Percentiles rank a stretch among this genome's conserved stretches.
These are phyloP conservation scores for Anoncus sp. DNA, from an alignment of 2,888 invertebrate genomes.

Conservation along the genomic window DNA sequence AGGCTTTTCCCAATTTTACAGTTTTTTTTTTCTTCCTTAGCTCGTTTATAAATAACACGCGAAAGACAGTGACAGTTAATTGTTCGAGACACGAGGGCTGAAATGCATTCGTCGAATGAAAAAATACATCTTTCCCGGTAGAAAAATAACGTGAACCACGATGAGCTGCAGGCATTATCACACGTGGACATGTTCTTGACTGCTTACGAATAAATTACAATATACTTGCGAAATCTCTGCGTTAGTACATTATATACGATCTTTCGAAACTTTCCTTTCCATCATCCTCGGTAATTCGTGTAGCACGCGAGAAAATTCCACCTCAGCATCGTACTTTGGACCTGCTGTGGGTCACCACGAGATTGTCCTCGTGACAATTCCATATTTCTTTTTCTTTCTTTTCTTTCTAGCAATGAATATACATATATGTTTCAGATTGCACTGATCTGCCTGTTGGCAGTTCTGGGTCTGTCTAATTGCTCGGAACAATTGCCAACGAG, in stretches of 20 bases:
- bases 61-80: no score
- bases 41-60: no score
- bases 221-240: constrained; percentile 15
- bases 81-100: no score
- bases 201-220: constrained; percentile 23
- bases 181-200: neutral
- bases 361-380: neutral
- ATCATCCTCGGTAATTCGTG: neutral
- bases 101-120: no score
- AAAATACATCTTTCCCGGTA: neutral
- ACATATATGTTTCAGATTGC: constrained; percentile 74
- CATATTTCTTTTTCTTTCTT: constrained; percentile 53
- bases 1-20: no score
- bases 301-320: constrained; percentile 24
- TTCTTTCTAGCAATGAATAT: neutral
- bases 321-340: constrained; percentile 37
- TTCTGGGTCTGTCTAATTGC: constrained; percentile 73
- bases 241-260: constrained; percentile 7
- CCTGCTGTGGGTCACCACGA: neutral
- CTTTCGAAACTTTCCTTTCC: constrained; percentile 41
- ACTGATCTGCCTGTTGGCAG: constrained; percentile 73
- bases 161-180: neutral
- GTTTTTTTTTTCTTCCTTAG: no score
- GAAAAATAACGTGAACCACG: neutral
- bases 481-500: constrained; percentile 74